Conservation (phyloP, 2,888 invertebrate genomes). For the Galeruca laticollis region DNA sequence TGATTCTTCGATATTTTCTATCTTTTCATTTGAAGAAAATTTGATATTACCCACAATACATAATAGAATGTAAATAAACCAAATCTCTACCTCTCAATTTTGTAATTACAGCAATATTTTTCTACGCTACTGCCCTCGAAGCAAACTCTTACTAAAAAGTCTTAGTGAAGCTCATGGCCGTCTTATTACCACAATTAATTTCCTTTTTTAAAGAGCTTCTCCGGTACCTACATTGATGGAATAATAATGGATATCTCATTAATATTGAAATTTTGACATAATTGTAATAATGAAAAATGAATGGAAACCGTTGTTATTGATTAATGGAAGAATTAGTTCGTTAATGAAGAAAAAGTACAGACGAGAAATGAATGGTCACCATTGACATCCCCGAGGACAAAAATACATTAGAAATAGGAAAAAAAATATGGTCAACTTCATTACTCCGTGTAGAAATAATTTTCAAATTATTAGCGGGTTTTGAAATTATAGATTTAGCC, state of each 20-base stretch:
- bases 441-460: not conserved
- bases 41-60: not conserved
- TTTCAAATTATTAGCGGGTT: too few relatives aligned
- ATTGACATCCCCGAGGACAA: slow-evolving; percentile 1
- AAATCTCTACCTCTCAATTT: not conserved
- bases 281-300: slow-evolving; percentile 45
- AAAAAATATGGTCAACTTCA: too few relatives aligned
- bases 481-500: too few relatives aligned
- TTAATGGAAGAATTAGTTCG: slow-evolving; percentile 42
- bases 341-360: slow-evolving; percentile 35
- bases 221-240: slow-evolving; percentile 37
- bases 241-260: slow-evolving; percentile 45
- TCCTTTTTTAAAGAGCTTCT: slow-evolving; percentile 28
- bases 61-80: not conserved
- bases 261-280: slow-evolving; percentile 45
- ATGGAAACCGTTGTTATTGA: slow-evolving; percentile 41
- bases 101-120: too few relatives aligned
- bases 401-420: not conserved
- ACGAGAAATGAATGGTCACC: not conserved
- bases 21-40: too few relatives aligned
- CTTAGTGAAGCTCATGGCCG: slow-evolving; percentile 21
- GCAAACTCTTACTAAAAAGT: slow-evolving; percentile 11
- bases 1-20: too few relatives aligned
- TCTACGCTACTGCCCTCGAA: slow-evolving; percentile 7
- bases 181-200: slow-evolving; percentile 33